Evolutionary conservation across 2,113 vertebrate species (phyloP), one percentile per base, ranked within the genome.

Genomic region (Nannobrachium achirus): DNA sequence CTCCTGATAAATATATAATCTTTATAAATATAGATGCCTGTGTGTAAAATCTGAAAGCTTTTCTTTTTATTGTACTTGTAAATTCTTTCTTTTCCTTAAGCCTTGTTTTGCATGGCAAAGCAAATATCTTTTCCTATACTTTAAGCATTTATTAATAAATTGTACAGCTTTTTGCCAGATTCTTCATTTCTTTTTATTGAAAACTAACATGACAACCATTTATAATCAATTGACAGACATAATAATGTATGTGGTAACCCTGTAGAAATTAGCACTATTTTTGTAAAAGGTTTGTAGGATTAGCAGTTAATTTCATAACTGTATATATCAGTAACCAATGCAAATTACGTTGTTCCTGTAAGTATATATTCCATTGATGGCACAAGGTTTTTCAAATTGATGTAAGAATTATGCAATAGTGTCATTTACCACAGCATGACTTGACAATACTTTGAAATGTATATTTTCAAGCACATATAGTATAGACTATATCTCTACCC

Each of bases 261-360:
- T 8, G 62, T 46, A 71, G 51, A 64, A 51, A 4, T 49, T 53
- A 63, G 63, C 63, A 68, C 67, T 85, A 79, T 75, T 82, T 85
- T 83, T 83, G 59, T 75, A 84, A 56, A 13, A 39, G 10, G 25
- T 59, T 39, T 49, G 49, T 70, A 55, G 25, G 53, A 46, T 63
- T 61, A 56, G 58, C 14, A 25, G 15, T n/a, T 18, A 55, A 39
- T 19, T 71, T 39, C 59, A n/a, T 20, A 10, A 8, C 6, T 11
- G n/a, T 56, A 53, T 63, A 13, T 16, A 6, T 58, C 8, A 18
- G 15, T 42, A 42, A 9, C 10, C n/a, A n/a, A n/a, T n/a, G n/a
- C n/a, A n/a, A n/a, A 14, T 48, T 11, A n/a, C 11, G 2, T 6
- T 48, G 11, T 14, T 48, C 14, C 11, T 48, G 11, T 48, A 48